Conservation (phyloP, 2,888 invertebrate genomes). For the Philaethria dido region DNA sequence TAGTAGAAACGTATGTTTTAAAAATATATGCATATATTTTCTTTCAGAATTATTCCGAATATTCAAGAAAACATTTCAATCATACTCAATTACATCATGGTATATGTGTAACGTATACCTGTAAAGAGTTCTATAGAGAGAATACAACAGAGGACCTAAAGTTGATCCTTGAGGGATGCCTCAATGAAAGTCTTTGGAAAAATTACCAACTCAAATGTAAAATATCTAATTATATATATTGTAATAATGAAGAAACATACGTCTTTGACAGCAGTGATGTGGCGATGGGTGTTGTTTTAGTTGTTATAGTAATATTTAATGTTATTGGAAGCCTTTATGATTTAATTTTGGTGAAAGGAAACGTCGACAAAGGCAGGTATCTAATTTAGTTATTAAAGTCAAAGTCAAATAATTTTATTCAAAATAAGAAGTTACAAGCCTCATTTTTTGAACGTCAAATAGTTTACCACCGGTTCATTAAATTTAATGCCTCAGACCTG, state of each 20-base stretch:
- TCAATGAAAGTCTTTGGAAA: slow-evolving; percentile 57
- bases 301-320: slow-evolving; percentile 59
- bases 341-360: slow-evolving; percentile 31
- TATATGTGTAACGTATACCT: slow-evolving; percentile 50
- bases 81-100: slow-evolving; percentile 51
- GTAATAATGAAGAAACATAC: slow-evolving; percentile 54
- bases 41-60: slow-evolving; percentile 51
- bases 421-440: too few relatives aligned
- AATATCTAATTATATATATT: slow-evolving; percentile 55
- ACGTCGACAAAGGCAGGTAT: slow-evolving; percentile 33
- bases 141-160: slow-evolving; percentile 44
- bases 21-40: background rate
- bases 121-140: slow-evolving; percentile 41
- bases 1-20: too few relatives aligned
- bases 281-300: slow-evolving; percentile 56
- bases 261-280: slow-evolving; percentile 58
- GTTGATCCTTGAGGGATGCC: slow-evolving; percentile 51
- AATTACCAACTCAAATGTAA: slow-evolving; percentile 60
- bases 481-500: too few relatives aligned
- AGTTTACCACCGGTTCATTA: too few relatives aligned
- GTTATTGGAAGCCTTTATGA: slow-evolving; percentile 66
- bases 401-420: too few relatives aligned
- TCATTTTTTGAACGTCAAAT: too few relatives aligned
- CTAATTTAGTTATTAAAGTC: background rate
- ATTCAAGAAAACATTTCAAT: slow-evolving; percentile 49